phyloP scores from a whole-genome alignment of 2,113 vertebrate species.

The Calidris pygmaea region DNA sequence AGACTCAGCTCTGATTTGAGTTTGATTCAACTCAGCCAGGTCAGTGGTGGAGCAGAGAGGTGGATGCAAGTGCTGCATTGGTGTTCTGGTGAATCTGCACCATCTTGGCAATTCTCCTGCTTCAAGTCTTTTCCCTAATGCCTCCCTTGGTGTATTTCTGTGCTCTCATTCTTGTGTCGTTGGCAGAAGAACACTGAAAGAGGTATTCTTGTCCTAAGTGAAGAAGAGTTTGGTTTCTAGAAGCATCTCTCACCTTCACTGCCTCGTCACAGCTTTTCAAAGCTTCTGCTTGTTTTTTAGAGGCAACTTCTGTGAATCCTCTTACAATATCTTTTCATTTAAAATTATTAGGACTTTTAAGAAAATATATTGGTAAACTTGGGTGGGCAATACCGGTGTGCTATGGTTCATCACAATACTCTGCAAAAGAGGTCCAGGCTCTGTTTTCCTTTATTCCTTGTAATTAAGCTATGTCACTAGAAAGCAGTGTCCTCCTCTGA shows the following conservation, averaged over 20 bases:
- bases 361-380: not conserved
- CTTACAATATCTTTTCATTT: not conserved
- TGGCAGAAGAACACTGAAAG: not conserved
- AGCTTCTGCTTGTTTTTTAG: not conserved
- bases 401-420: not conserved
- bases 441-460: not conserved
- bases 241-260: not conserved
- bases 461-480: not conserved
- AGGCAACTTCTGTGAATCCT: not conserved
- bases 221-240: not conserved
- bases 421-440: not conserved
- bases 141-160: not conserved
- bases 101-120: not conserved
- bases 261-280: not conserved
- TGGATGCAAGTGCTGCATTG: not conserved
- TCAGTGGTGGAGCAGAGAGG: not conserved
- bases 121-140: not conserved
- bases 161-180: not conserved
- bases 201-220: not conserved
- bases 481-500: not conserved
- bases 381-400: not conserved
- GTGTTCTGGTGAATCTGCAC: not conserved
- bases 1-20: fast-evolving
- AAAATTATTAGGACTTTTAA: not conserved
- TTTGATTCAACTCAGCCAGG: not conserved